phyloP scores from a whole-genome alignment of 2,113 vertebrate species.

The Hemiprocne comata region DNA sequence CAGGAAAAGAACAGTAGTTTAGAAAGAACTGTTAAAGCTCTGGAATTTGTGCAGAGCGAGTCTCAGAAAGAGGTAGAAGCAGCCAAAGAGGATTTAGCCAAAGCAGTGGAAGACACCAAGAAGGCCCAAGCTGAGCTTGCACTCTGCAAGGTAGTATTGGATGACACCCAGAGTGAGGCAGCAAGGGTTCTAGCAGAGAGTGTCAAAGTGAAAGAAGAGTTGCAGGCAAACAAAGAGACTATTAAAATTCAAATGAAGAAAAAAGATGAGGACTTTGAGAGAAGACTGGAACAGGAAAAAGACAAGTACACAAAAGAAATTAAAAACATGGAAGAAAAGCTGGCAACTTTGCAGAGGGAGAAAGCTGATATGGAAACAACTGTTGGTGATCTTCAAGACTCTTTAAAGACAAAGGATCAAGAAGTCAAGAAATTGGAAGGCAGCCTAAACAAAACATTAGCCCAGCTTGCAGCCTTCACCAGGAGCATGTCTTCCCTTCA shows the following conservation, averaged over 20 bases:
- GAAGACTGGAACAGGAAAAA: slow-evolving; percentile 83
- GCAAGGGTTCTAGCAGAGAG: slow-evolving; percentile 82
- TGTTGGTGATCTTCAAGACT: slow-evolving; percentile 71
- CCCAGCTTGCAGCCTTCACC: slow-evolving; percentile 91
- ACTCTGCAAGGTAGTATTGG: slow-evolving; percentile 77
- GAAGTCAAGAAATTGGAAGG: slow-evolving; percentile 82
- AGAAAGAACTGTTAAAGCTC: slow-evolving; percentile 83
- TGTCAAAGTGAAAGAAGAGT: slow-evolving; percentile 73
- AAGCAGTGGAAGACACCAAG: slow-evolving; percentile 75
- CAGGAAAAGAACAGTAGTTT: slow-evolving; percentile 92
- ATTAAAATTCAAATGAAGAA: slow-evolving; percentile 75
- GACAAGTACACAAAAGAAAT: slow-evolving; percentile 84
- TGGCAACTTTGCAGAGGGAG: slow-evolving; percentile 81
- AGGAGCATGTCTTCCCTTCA: slow-evolving; percentile 97
- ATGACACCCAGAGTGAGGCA: slow-evolving; percentile 83
- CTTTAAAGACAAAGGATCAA: slow-evolving; percentile 76
- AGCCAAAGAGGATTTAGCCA: slow-evolving; percentile 66
- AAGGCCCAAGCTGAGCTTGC: slow-evolving; percentile 80
- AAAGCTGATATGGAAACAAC: slow-evolving; percentile 77
- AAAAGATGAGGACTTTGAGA: slow-evolving; percentile 85
- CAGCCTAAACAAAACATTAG: slow-evolving; percentile 86
- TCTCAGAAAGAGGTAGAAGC: slow-evolving; percentile 79
- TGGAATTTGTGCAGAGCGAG: slow-evolving; percentile 82
- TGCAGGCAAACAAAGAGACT: slow-evolving; percentile 71
- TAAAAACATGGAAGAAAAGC: slow-evolving; percentile 84